A percentile compares a stretch with the other conserved stretches of the same genome.
phyloP scores from a whole-genome alignment of 2,888 invertebrate genomes.

The Lobophora halterata region DNA sequence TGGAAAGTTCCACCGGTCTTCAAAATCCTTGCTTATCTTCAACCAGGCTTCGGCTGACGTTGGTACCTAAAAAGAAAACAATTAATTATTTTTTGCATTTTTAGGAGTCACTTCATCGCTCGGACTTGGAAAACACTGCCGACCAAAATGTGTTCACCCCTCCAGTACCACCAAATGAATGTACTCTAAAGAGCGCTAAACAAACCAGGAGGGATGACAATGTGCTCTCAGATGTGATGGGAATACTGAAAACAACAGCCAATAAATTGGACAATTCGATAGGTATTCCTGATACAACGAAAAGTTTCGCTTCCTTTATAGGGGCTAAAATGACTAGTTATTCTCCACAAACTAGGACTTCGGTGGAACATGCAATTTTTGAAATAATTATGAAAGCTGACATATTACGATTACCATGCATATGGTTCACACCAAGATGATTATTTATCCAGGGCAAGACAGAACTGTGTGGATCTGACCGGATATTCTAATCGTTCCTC shows the following conservation, averaged over 20 bases:
- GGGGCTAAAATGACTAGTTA: slow-evolving; percentile 22
- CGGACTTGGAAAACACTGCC: slow-evolving; percentile 1
- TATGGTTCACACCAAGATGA: slow-evolving; percentile 17
- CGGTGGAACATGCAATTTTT: slow-evolving; percentile 22
- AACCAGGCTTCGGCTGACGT: slow-evolving; percentile 7
- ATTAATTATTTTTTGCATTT: too few relatives aligned
- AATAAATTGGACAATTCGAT: slow-evolving; percentile 20
- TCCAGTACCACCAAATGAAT: slow-evolving; percentile 8
- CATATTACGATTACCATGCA: slow-evolving; percentile 22
- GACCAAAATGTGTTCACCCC: slow-evolving; percentile 2
- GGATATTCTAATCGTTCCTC: slow-evolving; percentile 18
- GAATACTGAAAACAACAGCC: slow-evolving; percentile 20
- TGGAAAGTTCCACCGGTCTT: slow-evolving; percentile 40
- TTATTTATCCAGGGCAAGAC: slow-evolving; percentile 5
- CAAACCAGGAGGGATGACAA: slow-evolving; percentile 5
- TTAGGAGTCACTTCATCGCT: slow-evolving; percentile 7
- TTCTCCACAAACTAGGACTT: slow-evolving; percentile 10
- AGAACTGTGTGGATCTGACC: slow-evolving; percentile 19
- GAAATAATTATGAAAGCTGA: slow-evolving; percentile 25
- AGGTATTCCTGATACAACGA: slow-evolving; percentile 16
- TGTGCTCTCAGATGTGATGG: slow-evolving; percentile 17
- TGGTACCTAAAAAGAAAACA: slow-evolving; percentile 8
- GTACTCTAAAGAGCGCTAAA: slow-evolving; percentile 8
- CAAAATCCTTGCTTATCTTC: slow-evolving; percentile 7
- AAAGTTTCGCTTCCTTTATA: slow-evolving; percentile 22